Conservation (phyloP, 2,888 invertebrate species). For the Lepetodrilus schrolli region DNA sequence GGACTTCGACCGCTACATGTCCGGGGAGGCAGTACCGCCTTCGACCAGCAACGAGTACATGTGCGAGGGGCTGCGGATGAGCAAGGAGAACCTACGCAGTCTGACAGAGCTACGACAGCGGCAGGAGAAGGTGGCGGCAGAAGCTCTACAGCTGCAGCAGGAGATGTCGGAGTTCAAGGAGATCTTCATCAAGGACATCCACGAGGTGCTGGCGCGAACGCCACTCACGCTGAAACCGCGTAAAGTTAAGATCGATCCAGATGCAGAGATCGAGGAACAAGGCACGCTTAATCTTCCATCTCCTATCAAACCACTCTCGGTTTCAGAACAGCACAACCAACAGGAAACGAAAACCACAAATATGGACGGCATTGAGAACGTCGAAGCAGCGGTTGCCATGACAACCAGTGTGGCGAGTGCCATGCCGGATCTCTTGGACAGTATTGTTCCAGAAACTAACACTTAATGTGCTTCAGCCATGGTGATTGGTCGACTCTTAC, state of each 20-base stretch:
- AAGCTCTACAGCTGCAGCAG: slow-evolving; percentile 81
- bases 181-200: slow-evolving; percentile 84
- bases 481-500: too few species aligned
- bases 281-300: slow-evolving; percentile 78
- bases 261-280: slow-evolving; percentile 78
- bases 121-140: slow-evolving; percentile 80
- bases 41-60: slow-evolving; percentile 82
- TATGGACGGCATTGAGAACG: not conserved
- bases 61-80: slow-evolving; percentile 83
- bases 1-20: slow-evolving; percentile 95
- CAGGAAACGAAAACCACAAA: too few species aligned
- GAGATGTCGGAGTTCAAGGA: slow-evolving; percentile 86
- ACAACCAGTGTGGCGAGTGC: not conserved
- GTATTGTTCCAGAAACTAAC: not conserved
- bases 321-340: slow-evolving; percentile 10
- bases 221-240: slow-evolving; percentile 77
- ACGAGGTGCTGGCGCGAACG: slow-evolving; percentile 83
- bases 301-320: slow-evolving; percentile 77
- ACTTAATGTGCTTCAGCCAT: too few species aligned
- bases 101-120: slow-evolving; percentile 82
- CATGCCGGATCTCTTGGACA: slow-evolving; percentile 2
- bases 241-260: slow-evolving; percentile 80
- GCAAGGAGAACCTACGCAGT: slow-evolving; percentile 85
- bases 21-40: slow-evolving; percentile 90
- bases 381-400: slow-evolving; percentile 7